Conservation (phyloP, 2,888 invertebrate species). For the Daptonema setosum region DNA sequence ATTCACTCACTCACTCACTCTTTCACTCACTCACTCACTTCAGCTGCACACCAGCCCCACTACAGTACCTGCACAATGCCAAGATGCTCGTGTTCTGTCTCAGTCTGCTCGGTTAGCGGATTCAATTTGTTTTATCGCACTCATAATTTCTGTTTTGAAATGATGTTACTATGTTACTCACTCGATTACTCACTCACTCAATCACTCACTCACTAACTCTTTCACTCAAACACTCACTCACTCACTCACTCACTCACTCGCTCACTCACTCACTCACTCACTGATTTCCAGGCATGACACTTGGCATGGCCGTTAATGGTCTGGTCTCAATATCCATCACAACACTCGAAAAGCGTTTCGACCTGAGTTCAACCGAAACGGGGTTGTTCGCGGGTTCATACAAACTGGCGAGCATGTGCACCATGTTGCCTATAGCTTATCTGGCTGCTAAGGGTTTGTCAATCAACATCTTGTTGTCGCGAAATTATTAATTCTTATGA, state of each 20-base stretch:
- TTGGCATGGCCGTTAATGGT: slow-evolving; percentile 30
- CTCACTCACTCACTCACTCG: too few relatives aligned
- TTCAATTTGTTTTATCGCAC: too few relatives aligned
- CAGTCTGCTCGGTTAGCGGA: slow-evolving; percentile 17
- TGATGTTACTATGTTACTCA: too few relatives aligned
- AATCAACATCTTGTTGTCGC: not conserved
- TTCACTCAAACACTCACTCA: too few relatives aligned
- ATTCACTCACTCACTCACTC: too few relatives aligned
- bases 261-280: too few relatives aligned
- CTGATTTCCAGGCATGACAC: too few relatives aligned
- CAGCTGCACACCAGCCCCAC: slow-evolving; percentile 3
- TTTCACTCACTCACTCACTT: too few relatives aligned
- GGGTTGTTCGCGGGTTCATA: slow-evolving; percentile 60
- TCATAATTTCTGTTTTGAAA: too few relatives aligned
- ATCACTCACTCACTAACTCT: too few relatives aligned
- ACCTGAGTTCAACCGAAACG: slow-evolving; percentile 25
- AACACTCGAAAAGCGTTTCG: slow-evolving; percentile 27
- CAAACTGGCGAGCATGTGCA: slow-evolving; percentile 57
- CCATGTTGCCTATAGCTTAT: slow-evolving; percentile 56
- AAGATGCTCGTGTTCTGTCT: not conserved
- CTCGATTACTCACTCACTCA: too few relatives aligned
- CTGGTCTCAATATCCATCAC: slow-evolving; percentile 28
- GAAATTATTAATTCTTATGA: too few relatives aligned
- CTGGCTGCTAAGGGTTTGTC: slow-evolving; percentile 38
- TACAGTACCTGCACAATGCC: slow-evolving; percentile 4